Base-by-base conservation (phyloP, 2,113 vertebrate genomes). In the Ovis canadensis region DNA sequence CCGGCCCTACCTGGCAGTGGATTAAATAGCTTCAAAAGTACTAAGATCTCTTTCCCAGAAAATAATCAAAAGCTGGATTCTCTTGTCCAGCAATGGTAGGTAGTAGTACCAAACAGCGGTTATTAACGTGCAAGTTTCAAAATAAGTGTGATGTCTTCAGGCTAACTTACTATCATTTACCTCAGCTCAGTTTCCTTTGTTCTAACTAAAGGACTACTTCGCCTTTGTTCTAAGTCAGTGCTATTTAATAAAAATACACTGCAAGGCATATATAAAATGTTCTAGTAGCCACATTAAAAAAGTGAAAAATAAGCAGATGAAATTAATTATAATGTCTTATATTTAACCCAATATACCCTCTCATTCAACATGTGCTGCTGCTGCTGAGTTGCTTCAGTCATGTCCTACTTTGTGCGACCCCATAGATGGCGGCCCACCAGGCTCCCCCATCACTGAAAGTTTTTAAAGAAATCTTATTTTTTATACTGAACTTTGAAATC, bases 11-110 rank as follows among this genome's bases (percentile, higher is more conserved):
- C 77, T 83, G 77, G 15, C 25, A 27, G 55, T 48, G 29, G 54
- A 64, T 9, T 95, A 81, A 87, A 64, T 27, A 85, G 78, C 29
- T 43, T 71, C n/a, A 86, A 13, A 89, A 71, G 11, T 40, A 36
- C 40, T 83, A 80, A 94, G 33, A 91, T 95, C 31, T 67, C 74
- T 55, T 81, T 55, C 15, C 59, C 81, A 90, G 40, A 82, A 95
- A 92, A 94, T 93, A 91, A 54, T 31, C 21, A 62, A 94, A 91
- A 80, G 15, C 29, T 57, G 6, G 27, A 71, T 86, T 94, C 62
- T 25, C 6, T 81, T 90, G 92, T 48, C 64, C 1, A 31, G 36
- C 50, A 14, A 50, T 88, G 7, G 15, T 95, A 0, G 40, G 1
- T 45, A 36, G 36, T 50, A 19, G 67, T 86, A 48, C 48, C 19